Conservation (phyloP, 2,113 vertebrate genomes). For the Hemibagrus wyckioides region DNA sequence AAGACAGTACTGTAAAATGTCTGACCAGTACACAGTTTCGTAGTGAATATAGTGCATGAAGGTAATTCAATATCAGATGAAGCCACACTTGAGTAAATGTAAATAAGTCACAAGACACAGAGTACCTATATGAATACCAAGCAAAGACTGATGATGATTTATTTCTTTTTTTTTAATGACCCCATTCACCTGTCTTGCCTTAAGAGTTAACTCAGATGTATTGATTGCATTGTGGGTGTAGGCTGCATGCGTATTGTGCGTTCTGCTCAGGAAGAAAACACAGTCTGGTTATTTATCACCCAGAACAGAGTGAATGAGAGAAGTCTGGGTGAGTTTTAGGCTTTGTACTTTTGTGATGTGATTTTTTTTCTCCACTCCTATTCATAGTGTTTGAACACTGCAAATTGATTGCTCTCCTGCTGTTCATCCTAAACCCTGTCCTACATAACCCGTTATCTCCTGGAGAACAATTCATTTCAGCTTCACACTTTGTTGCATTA, state of each 20-base stretch:
- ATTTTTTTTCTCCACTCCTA: slow-evolving; percentile 33
- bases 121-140: neutral
- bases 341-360: slow-evolving; percentile 19
- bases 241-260: neutral
- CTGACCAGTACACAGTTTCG: too few relatives aligned
- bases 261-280: slow-evolving; percentile 11
- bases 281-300: slow-evolving; percentile 30
- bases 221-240: neutral
- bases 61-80: too few relatives aligned
- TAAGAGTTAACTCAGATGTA: neutral
- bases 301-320: slow-evolving; percentile 10
- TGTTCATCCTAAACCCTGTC: slow-evolving; percentile 19
- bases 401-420: slow-evolving; percentile 27
- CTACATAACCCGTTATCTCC: neutral
- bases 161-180: neutral
- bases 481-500: neutral
- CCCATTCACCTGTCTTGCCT: neutral
- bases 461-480: neutral
- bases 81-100: too few relatives aligned
- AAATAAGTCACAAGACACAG: too few relatives aligned
- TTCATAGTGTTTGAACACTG: slow-evolving; percentile 21
- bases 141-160: neutral
- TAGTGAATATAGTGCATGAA: too few relatives aligned
- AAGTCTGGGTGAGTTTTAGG: slow-evolving; percentile 10
- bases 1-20: too few relatives aligned